Evolutionary conservation across 1,140 invertebrate species (phyloP).

Genomic region (Eriocheir sinensis): DNA sequence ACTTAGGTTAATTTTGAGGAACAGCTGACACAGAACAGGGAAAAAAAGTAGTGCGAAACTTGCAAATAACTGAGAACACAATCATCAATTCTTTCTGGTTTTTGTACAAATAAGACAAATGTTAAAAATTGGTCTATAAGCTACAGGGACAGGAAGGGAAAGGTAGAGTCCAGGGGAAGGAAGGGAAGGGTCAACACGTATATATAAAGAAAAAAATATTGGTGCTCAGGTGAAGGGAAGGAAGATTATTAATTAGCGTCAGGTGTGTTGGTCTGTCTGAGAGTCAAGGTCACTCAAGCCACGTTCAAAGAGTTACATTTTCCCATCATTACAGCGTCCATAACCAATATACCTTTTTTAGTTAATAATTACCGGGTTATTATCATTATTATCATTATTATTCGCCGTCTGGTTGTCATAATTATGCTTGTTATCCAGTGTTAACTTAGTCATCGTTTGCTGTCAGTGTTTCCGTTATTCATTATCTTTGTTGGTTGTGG

Average conservation of each 20-base stretch:
- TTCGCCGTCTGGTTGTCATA: too few relatives aligned
- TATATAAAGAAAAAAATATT: too few relatives aligned
- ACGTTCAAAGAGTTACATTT: too few relatives aligned
- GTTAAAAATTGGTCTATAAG: not conserved
- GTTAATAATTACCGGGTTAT: too few relatives aligned
- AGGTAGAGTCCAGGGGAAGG: too few relatives aligned
- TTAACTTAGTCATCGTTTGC: too few relatives aligned
- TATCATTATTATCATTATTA: too few relatives aligned
- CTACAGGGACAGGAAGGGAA: not conserved
- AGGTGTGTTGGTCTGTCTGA: not conserved
- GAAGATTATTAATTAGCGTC: too few relatives aligned
- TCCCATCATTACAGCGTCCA: not conserved
- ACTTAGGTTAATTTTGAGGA: constrained; percentile 1
- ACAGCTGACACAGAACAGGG: not conserved
- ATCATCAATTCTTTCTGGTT: not conserved
- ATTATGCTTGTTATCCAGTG: too few relatives aligned
- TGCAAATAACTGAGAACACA: not conserved
- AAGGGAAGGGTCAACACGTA: not conserved
- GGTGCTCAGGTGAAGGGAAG: not conserved
- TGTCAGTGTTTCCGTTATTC: not conserved
- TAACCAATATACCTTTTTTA: not conserved
- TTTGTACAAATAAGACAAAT: not conserved
- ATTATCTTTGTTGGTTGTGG: not conserved
- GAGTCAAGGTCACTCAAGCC: not conserved
- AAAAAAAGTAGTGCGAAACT: not conserved